Evolutionary conservation across 2,113 vertebrate genomes (phyloP).

Genomic region (Nannospalax galili): DNA sequence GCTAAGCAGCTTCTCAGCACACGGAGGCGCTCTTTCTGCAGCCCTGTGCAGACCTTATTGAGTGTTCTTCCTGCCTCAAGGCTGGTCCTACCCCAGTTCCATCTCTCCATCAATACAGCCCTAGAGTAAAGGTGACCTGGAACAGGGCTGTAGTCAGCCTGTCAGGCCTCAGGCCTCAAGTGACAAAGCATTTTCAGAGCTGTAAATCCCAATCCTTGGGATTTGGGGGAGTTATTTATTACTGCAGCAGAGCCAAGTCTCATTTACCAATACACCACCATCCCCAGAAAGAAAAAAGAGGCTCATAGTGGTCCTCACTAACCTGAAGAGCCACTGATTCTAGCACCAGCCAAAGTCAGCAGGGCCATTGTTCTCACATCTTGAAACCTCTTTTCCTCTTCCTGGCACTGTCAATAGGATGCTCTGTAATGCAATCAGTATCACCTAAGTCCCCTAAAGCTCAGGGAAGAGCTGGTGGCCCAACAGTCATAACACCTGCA

Average conservation of each 20-base stretch:
- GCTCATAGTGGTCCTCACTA: not conserved
- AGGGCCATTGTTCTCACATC: not conserved
- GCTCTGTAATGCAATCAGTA: not conserved
- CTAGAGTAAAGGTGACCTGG: not conserved
- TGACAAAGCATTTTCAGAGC: not conserved
- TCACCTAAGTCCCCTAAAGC: not conserved
- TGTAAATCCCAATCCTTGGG: not conserved
- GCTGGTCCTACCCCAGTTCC: not conserved
- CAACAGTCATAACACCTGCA: not conserved
- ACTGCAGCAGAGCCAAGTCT: not conserved
- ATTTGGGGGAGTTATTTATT: not conserved
- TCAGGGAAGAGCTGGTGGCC: not conserved
- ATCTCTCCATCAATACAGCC: not conserved
- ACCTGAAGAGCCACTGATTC: not conserved
- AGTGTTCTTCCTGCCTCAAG: not conserved
- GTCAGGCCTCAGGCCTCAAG: not conserved
- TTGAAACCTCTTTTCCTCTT: not conserved
- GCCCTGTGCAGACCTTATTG: not conserved
- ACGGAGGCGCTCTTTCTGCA: not conserved
- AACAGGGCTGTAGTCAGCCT: fast-evolving
- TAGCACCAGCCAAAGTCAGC: not conserved
- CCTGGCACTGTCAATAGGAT: fast-evolving
- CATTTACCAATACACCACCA: not conserved
- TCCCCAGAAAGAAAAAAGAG: not conserved
- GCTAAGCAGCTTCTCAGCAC: not conserved